Percentiles rank a stretch among this genome's conserved stretches.
phyloP scores from a whole-genome alignment of 2,797 vertebrate species.

The Threskiornis aethiopicus region DNA sequence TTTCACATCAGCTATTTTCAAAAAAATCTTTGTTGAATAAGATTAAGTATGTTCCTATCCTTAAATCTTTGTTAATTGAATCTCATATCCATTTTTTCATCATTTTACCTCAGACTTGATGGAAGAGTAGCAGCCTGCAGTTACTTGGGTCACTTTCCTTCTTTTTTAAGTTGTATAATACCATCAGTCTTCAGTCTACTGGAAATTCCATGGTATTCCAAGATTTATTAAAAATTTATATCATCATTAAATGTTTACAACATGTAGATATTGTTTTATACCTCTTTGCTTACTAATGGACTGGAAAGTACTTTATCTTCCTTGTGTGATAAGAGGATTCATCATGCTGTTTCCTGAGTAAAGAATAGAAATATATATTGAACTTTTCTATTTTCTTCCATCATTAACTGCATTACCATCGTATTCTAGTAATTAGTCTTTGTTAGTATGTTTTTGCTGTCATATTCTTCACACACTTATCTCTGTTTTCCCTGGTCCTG shows the following conservation, averaged over 20 bases:
- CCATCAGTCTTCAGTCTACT: neutral
- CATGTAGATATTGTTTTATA: neutral
- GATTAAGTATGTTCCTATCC: neutral
- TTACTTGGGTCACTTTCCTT: neutral
- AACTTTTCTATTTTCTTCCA: neutral
- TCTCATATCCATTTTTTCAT: neutral
- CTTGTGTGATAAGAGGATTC: neutral
- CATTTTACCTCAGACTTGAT: neutral
- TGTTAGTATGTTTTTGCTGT: neutral
- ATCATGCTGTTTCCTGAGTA: neutral
- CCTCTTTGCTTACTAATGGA: neutral
- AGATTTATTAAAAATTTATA: slow-evolving; percentile 3
- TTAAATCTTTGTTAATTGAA: neutral
- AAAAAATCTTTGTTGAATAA: neutral
- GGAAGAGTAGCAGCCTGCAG: neutral
- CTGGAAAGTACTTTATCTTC: neutral
- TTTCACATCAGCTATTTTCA: neutral
- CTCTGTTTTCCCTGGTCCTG: neutral
- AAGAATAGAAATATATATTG: neutral
- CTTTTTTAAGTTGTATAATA: neutral
- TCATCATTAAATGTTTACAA: neutral
- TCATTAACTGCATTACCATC: neutral
- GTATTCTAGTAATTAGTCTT: neutral
- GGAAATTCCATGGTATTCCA: neutral
- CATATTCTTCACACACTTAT: neutral